A percentile compares a stretch with the other conserved stretches of the same genome.
Evolutionary conservation across 2,113 vertebrate species (phyloP).

Genomic region (Kryptolebias marmoratus): DNA sequence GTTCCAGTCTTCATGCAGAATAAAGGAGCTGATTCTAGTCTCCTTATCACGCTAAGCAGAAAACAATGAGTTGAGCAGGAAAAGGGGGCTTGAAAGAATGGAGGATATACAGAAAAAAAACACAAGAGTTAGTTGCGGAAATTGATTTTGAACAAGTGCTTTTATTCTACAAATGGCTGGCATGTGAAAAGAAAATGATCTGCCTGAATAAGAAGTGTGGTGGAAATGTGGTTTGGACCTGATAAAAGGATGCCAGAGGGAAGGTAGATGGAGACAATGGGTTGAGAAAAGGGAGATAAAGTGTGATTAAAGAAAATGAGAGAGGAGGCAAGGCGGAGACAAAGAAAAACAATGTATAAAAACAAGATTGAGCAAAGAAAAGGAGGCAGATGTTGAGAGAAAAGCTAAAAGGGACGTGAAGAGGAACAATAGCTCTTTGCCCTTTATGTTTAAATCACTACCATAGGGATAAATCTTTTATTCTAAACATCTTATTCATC

Average conservation of each 20-base stretch:
- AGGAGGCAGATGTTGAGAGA: constrained; percentile 13
- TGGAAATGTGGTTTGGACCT: constrained; percentile 60
- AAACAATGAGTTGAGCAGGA: constrained; percentile 57
- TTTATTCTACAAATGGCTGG: constrained; percentile 60
- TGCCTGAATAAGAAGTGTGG: constrained; percentile 52
- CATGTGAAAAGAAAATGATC: constrained; percentile 54
- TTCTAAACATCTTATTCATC: constrained; percentile 37
- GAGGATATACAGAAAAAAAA: background rate
- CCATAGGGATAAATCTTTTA: constrained; percentile 12
- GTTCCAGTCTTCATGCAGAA: constrained; percentile 24
- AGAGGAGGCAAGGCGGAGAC: background rate
- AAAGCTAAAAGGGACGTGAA: constrained; percentile 25
- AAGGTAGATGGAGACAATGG: constrained; percentile 44
- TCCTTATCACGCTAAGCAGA: constrained; percentile 52
- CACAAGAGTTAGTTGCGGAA: constrained; percentile 50
- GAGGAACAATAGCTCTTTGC: constrained; percentile 19
- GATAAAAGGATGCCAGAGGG: constrained; percentile 58
- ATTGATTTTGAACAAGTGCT: constrained; percentile 66
- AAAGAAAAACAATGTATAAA: constrained; percentile 29
- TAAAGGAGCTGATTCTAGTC: constrained; percentile 49
- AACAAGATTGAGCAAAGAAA: constrained; percentile 21
- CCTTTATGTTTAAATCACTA: constrained; percentile 36
- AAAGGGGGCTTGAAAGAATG: constrained; percentile 43
- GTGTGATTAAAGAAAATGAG: constrained; percentile 56
- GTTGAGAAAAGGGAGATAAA: constrained; percentile 51